These are phyloP conservation scores for Clytia hemisphaerica DNA, from an alignment of 30 jellyfish, hydroid and myxozoan genomes.

Conservation along the genomic window DNA sequence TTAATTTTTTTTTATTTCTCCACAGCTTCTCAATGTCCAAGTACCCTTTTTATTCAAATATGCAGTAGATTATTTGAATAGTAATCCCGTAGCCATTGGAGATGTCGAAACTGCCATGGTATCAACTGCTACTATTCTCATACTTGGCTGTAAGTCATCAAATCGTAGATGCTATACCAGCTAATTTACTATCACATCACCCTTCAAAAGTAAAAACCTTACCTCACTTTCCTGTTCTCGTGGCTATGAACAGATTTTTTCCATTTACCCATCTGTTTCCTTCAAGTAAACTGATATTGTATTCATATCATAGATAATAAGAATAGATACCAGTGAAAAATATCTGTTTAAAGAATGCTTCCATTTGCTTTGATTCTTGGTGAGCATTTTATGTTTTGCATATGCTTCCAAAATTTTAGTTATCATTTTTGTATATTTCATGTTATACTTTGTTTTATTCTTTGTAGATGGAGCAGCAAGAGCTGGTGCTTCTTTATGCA, in stretches of 20 bases:
- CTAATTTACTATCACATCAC: too few relatives aligned
- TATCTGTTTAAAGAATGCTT: too few relatives aligned
- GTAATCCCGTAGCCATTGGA: conserved; percentile 57
- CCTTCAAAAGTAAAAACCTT: too few relatives aligned
- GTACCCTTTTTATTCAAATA: conserved; percentile 92
- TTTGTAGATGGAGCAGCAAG: conserved; percentile 92
- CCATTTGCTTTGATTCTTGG: too few relatives aligned
- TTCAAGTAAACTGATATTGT: not conserved
- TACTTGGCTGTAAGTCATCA: conserved; percentile 90
- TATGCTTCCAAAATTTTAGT: too few relatives aligned
- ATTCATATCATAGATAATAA: not conserved
- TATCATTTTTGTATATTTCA: too few relatives aligned
- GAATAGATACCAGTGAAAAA: too few relatives aligned
- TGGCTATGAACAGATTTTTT: too few relatives aligned
- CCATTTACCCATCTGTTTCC: too few relatives aligned
- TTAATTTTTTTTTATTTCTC: not conserved
- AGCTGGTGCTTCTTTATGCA: conserved; percentile 80
- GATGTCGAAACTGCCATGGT: conserved; percentile 82
- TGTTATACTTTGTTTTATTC: too few relatives aligned
- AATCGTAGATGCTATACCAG: not conserved
- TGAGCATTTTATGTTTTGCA: too few relatives aligned
- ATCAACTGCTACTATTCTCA: conserved; percentile 61
- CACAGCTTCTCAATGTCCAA: conserved; percentile 84
- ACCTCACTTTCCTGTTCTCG: too few relatives aligned
- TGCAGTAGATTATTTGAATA: conserved; percentile 67